Conservation (phyloP, 2,888 invertebrate genomes). For the Nasonovia ribisnigri region DNA sequence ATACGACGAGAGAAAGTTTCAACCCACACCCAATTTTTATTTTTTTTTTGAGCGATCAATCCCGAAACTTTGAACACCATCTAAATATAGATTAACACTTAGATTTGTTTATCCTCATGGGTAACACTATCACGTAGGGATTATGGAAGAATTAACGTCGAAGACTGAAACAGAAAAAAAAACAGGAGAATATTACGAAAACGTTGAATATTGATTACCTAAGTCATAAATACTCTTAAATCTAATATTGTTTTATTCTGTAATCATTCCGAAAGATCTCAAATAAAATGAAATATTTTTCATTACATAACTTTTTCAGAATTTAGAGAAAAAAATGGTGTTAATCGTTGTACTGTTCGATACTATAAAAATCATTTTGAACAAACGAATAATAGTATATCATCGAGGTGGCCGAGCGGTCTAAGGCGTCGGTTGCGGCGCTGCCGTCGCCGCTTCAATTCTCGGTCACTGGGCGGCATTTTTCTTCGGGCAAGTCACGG, state of each 20-base stretch:
- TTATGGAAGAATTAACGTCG: not conserved
- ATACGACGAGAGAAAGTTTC: not conserved
- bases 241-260: not conserved
- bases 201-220: not conserved
- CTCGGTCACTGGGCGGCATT: too few relatives aligned
- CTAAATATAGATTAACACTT: not conserved
- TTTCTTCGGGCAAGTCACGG: too few relatives aligned
- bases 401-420: too few relatives aligned
- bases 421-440: too few relatives aligned
- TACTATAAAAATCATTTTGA: not conserved
- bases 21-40: not conserved
- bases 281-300: not conserved
- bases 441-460: too few relatives aligned
- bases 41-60: not conserved
- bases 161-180: not conserved
- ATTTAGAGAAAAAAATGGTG: not conserved
- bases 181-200: not conserved
- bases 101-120: not conserved
- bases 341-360: not conserved
- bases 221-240: not conserved
- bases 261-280: not conserved
- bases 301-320: not conserved
- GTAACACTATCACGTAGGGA: not conserved
- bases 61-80: not conserved
- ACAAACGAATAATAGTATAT: not conserved